Conservation (phyloP, 2,797 vertebrate genomes). For the Danio tinwini region DNA sequence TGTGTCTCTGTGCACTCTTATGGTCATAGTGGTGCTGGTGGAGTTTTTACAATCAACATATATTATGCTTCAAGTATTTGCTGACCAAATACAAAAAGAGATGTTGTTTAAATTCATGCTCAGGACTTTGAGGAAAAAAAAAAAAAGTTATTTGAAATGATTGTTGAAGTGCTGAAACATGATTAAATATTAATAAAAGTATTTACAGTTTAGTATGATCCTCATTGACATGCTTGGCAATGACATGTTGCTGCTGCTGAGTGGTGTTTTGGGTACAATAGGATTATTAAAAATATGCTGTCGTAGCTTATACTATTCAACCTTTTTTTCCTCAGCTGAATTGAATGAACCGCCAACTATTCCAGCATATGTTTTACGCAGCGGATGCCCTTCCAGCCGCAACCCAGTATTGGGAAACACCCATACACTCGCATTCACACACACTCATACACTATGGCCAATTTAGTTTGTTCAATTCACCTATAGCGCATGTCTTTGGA, state of each 20-base stretch:
- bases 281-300: conserved; percentile 41
- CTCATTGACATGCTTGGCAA: conserved; percentile 32
- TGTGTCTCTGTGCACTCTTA: conserved; percentile 72
- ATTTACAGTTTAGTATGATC: conserved; percentile 54
- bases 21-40: conserved; percentile 71
- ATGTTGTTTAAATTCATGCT: conserved; percentile 77
- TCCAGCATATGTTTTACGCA: no score
- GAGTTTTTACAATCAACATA: conserved; percentile 71
- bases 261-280: conserved; percentile 7
- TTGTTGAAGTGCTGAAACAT: conserved; percentile 69
- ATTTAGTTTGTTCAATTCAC: no score
- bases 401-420: no score
- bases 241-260: conserved; percentile 1
- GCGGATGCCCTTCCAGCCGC: no score
- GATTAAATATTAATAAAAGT: conserved; percentile 74
- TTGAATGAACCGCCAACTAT: no score
- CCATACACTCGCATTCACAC: no score
- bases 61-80: conserved; percentile 59
- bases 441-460: no score
- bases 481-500: no score
- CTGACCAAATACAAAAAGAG: conserved; percentile 77
- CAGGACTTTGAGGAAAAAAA: conserved; percentile 78
- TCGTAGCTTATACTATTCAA: background rate
- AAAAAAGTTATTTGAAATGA: conserved; percentile 60
- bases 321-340: no score